Evolutionary conservation across 2,888 invertebrate genomes (phyloP).

Genomic region (Sinodicranocentrus sp.): DNA sequence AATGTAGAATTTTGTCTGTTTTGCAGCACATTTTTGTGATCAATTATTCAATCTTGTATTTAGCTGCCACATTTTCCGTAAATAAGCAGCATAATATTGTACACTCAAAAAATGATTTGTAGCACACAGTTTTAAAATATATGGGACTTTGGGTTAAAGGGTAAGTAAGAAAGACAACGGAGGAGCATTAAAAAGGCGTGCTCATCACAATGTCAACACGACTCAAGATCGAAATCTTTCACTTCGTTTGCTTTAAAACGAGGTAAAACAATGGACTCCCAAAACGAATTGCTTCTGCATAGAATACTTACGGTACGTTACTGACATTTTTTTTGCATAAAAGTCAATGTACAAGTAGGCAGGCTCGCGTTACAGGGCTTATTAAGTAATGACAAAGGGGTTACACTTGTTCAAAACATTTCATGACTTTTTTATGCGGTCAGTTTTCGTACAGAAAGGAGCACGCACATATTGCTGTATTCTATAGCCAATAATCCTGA

Average conservation of each 20-base stretch:
- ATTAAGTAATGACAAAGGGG: conserved; percentile 6
- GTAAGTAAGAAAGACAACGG: conserved; percentile 8
- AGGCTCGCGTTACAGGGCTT: background rate
- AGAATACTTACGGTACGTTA: background rate
- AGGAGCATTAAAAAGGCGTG: conserved; percentile 54
- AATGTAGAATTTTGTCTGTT: too few relatives aligned
- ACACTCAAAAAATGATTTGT: too few relatives aligned
- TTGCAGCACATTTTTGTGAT: too few relatives aligned
- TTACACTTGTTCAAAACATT: conserved; percentile 18
- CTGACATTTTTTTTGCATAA: too few relatives aligned
- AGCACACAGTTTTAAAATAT: too few relatives aligned
- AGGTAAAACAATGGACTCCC: conserved; percentile 46
- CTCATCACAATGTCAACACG: conserved; percentile 53
- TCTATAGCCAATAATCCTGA: conserved; percentile 11
- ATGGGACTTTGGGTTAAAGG: conserved; percentile 42
- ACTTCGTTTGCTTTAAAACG: conserved; percentile 19
- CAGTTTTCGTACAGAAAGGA: background rate
- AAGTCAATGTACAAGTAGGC: background rate
- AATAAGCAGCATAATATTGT: too few relatives aligned
- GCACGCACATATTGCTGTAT: background rate
- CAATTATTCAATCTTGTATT: too few relatives aligned
- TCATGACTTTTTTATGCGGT: conserved; percentile 12
- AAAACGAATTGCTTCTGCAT: conserved; percentile 4
- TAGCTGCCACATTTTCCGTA: too few relatives aligned
- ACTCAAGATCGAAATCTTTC: conserved; percentile 46